Conservation (phyloP, 2,888 invertebrate genomes). For the Eupithecia pulchellata region DNA sequence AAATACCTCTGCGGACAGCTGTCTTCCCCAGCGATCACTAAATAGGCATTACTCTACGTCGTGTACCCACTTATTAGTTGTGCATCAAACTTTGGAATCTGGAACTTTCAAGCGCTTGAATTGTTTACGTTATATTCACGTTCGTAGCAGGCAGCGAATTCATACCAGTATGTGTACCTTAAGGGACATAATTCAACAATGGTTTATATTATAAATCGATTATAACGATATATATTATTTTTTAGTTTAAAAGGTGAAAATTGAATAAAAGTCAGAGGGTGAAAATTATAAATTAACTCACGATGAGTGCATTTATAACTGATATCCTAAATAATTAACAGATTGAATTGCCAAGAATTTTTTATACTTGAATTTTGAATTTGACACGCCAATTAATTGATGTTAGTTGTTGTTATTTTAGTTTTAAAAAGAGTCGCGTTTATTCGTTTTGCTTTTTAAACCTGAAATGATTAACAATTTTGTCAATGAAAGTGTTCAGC, state of each 20-base stretch:
- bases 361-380: too few relatives aligned
- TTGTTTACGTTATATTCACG: slow-evolving; percentile 2
- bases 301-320: too few relatives aligned
- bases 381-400: not conserved
- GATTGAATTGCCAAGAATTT: too few relatives aligned
- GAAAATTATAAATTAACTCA: too few relatives aligned
- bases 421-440: too few relatives aligned
- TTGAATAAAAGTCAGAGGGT: too few relatives aligned
- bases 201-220: not conserved
- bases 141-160: not conserved
- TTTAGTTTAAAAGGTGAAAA: too few relatives aligned
- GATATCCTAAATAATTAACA: too few relatives aligned
- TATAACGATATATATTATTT: too few relatives aligned
- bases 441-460: not conserved
- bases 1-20: not conserved
- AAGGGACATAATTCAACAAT: not conserved
- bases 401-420: too few relatives aligned
- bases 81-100: not conserved
- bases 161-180: not conserved
- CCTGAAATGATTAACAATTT: not conserved
- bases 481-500: not conserved
- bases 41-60: not conserved
- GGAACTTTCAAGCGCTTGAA: not conserved
- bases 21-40: not conserved
- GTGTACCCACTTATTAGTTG: slow-evolving; percentile 7